Evolutionary conservation across 2,888 invertebrate species (phyloP).

Genomic region (Argyresthia goedartella): DNA sequence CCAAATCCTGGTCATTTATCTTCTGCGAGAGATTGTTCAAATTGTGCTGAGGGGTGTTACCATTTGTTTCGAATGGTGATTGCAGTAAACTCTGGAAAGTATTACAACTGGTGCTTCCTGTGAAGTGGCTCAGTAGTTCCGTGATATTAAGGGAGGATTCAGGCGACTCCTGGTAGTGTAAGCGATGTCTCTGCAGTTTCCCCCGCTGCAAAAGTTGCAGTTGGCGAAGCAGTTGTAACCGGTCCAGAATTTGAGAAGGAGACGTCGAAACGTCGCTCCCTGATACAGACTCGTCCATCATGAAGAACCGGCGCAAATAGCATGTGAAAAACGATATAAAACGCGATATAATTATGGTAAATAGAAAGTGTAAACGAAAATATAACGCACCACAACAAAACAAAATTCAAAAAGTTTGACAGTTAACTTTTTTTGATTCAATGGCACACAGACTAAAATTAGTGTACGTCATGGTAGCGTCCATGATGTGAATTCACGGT

Average conservation of each 20-base stretch:
- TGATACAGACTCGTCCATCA: conserved; percentile 49
- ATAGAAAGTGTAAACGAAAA: not conserved
- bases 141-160: conserved; percentile 44
- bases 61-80: conserved; percentile 28
- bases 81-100: conserved; percentile 53
- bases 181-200: conserved; percentile 53
- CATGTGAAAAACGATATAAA: not conserved
- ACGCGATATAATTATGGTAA: not conserved
- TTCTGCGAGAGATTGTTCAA: conserved; percentile 25
- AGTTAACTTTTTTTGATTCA: not conserved
- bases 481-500: too few relatives aligned
- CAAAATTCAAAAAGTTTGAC: not conserved
- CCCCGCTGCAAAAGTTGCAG: conserved; percentile 53
- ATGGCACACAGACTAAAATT: not conserved
- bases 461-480: too few relatives aligned
- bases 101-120: conserved; percentile 52
- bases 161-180: conserved; percentile 40
- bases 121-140: conserved; percentile 58
- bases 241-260: conserved; percentile 53
- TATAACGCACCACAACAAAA: not conserved
- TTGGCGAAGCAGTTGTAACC: conserved; percentile 49
- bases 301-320: not conserved
- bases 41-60: conserved; percentile 22
- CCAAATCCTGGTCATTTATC: conserved; percentile 38
- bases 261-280: conserved; percentile 53